Evolutionary conservation across 1,140 invertebrate genomes (phyloP).

Genomic region (Drosophila parabipectinata): DNA sequence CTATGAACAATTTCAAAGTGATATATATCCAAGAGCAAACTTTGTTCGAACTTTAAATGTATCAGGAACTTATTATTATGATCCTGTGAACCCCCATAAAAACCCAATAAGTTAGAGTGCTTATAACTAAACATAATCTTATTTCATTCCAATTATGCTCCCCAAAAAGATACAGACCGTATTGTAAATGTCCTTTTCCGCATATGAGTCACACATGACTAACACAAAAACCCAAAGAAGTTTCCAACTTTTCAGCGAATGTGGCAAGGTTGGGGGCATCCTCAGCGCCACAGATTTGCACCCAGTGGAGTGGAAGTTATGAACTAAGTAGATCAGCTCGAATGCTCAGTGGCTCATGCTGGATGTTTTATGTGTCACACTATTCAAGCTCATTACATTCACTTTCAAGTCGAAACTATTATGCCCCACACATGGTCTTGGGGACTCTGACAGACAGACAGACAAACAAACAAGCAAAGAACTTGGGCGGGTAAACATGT

Average conservation of each 20-base stretch:
- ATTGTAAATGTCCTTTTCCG: neutral
- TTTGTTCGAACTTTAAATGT: neutral
- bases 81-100: neutral
- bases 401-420: conserved; percentile 59
- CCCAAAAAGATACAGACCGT: neutral
- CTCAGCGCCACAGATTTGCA: conserved; percentile 12
- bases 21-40: too few relatives aligned
- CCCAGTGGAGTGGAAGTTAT: conserved; percentile 36
- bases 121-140: neutral
- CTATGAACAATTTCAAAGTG: too few relatives aligned
- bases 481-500: conserved; percentile 30
- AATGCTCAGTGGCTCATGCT: conserved; percentile 18
- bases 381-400: conserved; percentile 63
- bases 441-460: conserved; percentile 10
- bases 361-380: conserved; percentile 50
- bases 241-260: conserved; percentile 1
- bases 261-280: neutral
- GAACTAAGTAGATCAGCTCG: conserved; percentile 22
- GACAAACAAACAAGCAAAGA: conserved; percentile 13
- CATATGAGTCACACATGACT: conserved; percentile 10
- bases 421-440: conserved; percentile 25
- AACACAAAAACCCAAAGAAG: conserved; percentile 8
- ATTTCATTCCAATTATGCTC: neutral
- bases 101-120: neutral
- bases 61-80: neutral